phyloP scores from a whole-genome alignment of 1,140 invertebrate genomes.

The Zaprionus nigranus region DNA sequence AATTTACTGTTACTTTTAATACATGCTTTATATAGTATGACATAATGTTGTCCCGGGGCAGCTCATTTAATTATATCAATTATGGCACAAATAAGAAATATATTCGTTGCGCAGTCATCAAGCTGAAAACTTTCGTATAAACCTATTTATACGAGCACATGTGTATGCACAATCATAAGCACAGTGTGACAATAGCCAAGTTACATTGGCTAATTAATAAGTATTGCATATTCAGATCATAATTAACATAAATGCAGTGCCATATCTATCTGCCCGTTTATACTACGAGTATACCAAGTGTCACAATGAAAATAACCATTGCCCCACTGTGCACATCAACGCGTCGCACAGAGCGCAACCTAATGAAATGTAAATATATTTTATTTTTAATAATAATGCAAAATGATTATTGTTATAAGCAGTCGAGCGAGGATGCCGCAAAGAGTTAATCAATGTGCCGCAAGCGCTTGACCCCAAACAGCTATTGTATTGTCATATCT shows the following conservation, averaged over 20 bases:
- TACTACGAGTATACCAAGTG: no score
- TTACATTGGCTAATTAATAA: no score
- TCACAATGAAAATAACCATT: not conserved
- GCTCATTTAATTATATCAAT: slow-evolving; percentile 6
- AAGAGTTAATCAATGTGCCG: slow-evolving; percentile 73
- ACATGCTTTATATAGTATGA: not conserved
- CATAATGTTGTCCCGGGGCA: not conserved
- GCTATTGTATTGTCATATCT: slow-evolving; percentile 40
- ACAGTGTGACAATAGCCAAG: not conserved
- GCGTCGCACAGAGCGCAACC: not conserved
- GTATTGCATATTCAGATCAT: no score
- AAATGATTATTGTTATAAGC: slow-evolving; percentile 53
- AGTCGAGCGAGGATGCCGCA: slow-evolving; percentile 29
- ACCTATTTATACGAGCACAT: slow-evolving; percentile 1
- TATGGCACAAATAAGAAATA: not conserved
- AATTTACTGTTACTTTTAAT: slow-evolving; percentile 4
- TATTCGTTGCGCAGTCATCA: slow-evolving; percentile 3
- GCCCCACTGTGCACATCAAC: slow-evolving; percentile 9
- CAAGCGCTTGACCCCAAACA: slow-evolving; percentile 50
- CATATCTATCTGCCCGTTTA: no score
- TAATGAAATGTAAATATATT: slow-evolving; percentile 55
- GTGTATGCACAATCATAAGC: not conserved
- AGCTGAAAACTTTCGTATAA: not conserved
- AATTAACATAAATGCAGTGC: no score
- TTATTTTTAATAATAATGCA: slow-evolving; percentile 54